Evolutionary conservation across 2,797 vertebrate species (phyloP).

Genomic region (Centropyge bicolor): DNA sequence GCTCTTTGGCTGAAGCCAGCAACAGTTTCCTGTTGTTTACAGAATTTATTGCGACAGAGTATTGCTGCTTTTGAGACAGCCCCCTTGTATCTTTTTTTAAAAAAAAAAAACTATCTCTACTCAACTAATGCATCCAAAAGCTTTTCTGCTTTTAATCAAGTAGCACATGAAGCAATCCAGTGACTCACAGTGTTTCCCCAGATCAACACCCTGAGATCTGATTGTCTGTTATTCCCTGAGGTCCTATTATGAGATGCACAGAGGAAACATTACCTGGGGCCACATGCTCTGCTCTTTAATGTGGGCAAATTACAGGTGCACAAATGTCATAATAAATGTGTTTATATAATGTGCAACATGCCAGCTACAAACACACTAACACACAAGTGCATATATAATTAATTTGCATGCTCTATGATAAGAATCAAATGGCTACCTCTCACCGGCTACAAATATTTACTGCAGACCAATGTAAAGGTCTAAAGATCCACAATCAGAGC

Average conservation of each 20-base stretch:
- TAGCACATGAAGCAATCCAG: slow-evolving; percentile 27
- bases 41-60: slow-evolving; percentile 42
- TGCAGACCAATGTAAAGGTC: slow-evolving; percentile 7
- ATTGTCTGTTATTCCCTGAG: slow-evolving; percentile 61
- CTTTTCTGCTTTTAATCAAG: slow-evolving; percentile 33
- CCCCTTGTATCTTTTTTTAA: background rate
- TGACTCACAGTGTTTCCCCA: slow-evolving; percentile 63
- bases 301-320: slow-evolving; percentile 26
- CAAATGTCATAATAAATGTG: background rate
- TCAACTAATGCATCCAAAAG: background rate
- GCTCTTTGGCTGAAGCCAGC: slow-evolving; percentile 63
- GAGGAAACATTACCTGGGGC: slow-evolving; percentile 29
- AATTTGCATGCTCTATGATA: slow-evolving; percentile 58
- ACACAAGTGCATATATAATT: slow-evolving; percentile 55
- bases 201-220: slow-evolving; percentile 69
- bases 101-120: no score
- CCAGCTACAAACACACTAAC: slow-evolving; percentile 54
- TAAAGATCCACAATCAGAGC: slow-evolving; percentile 42
- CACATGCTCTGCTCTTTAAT: slow-evolving; percentile 31
- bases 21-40: slow-evolving; percentile 20
- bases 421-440: slow-evolving; percentile 55
- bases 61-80: slow-evolving; percentile 30
- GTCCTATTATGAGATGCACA: slow-evolving; percentile 45
- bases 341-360: slow-evolving; percentile 57
- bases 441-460: slow-evolving; percentile 31